Percentiles rank a stretch among this genome's conserved stretches.
phyloP scores from a whole-genome alignment of 2,797 vertebrate genomes.

The Gallinago stenura region DNA sequence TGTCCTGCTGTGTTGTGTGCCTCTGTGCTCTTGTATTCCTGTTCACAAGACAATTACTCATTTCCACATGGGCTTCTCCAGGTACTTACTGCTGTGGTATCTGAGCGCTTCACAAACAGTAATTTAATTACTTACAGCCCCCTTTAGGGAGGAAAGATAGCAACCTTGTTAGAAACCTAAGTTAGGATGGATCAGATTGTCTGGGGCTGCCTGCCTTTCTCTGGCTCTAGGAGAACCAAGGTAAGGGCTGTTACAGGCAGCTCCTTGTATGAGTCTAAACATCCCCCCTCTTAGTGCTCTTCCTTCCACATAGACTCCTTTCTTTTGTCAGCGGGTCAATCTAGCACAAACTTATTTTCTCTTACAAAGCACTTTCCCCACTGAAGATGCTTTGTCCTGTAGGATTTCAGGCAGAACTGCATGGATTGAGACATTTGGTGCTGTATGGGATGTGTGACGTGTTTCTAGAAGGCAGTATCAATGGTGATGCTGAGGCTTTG shows the following conservation, averaged over 20 bases:
- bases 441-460: accelerated
- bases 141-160: background rate
- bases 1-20: background rate
- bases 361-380: background rate
- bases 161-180: background rate
- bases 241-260: background rate
- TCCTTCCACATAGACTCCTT: background rate
- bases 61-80: background rate
- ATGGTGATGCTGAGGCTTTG: background rate
- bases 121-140: background rate
- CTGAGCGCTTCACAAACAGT: background rate
- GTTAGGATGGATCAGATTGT: background rate
- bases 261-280: background rate
- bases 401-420: background rate
- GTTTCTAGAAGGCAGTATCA: background rate
- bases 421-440: accelerated
- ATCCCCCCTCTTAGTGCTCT: background rate
- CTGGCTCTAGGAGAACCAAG: background rate
- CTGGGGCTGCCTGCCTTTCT: background rate
- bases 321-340: background rate
- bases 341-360: background rate
- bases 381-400: background rate
- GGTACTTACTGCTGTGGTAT: background rate
- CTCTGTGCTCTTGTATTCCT: background rate
- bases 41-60: background rate